Evolutionary conservation across 2,797 vertebrate species (phyloP).

Genomic region (Mormyrus hasselquistii): DNA sequence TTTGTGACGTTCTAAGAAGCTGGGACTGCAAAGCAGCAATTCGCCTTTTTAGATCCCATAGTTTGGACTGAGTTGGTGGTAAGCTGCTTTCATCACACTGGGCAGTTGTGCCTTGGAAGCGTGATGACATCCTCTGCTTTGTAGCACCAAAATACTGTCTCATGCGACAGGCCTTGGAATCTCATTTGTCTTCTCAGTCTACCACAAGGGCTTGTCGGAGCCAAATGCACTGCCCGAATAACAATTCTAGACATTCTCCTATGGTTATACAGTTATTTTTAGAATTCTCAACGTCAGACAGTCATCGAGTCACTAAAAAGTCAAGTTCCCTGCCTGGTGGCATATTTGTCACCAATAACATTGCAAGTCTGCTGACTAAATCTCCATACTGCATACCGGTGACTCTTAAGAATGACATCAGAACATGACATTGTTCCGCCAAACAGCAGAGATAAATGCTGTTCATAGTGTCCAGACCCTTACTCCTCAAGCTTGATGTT

Average conservation of each 20-base stretch:
- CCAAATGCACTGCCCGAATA: no score
- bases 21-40: slow-evolving; percentile 23
- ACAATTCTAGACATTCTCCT: no score
- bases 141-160: slow-evolving; percentile 11
- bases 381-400: not conserved
- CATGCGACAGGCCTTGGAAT: slow-evolving; percentile 19
- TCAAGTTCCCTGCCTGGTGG: no score
- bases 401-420: not conserved
- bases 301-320: no score
- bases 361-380: not conserved
- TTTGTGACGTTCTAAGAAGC: not conserved
- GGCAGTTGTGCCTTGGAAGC: not conserved
- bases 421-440: not conserved
- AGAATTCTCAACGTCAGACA: no score
- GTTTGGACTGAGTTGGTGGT: not conserved
- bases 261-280: no score
- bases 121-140: not conserved
- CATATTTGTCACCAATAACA: no score
- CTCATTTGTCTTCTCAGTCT: not conserved
- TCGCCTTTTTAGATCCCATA: slow-evolving; percentile 21
- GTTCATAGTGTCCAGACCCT: not conserved
- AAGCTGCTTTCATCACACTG: not conserved
- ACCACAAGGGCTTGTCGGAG: no score
- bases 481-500: not conserved
- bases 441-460: not conserved